These are phyloP conservation scores for Campoletis sonorensis DNA, from an alignment of 1,140 invertebrate species.

Conservation along the genomic window DNA sequence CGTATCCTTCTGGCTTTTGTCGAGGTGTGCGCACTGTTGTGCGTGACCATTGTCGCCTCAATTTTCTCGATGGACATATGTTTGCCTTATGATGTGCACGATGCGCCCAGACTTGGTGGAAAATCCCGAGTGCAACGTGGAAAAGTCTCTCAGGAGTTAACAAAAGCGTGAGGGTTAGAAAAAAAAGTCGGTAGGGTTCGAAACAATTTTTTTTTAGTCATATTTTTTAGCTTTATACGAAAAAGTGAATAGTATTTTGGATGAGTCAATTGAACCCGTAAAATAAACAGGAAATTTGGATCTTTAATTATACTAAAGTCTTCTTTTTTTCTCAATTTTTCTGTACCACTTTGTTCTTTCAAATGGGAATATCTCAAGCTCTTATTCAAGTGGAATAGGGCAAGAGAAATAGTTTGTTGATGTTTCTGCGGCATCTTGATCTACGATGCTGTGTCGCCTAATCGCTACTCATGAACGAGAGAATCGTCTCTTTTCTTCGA, in stretches of 20 bases:
- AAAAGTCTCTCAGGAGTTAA: not conserved
- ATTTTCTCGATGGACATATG: constrained; percentile 44
- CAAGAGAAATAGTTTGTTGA: not conserved
- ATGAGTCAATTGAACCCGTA: too few species aligned
- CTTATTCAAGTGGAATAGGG: too few species aligned
- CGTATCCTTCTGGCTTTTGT: constrained; percentile 53
- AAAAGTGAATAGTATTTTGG: too few species aligned
- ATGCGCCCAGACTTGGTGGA: not conserved
- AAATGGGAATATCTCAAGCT: too few species aligned
- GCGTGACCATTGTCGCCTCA: constrained; percentile 13
- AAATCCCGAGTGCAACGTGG: constrained; percentile 2
- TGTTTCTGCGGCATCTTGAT: not conserved
- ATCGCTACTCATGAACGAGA: not conserved
- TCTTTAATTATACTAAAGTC: too few species aligned
- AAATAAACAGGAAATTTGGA: too few species aligned
- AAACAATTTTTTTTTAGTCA: not conserved
- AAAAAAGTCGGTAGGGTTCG: not conserved
- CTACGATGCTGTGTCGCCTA: too few species aligned
- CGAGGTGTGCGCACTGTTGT: constrained; percentile 37
- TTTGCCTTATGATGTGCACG: constrained; percentile 30
- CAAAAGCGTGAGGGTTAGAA: not conserved
- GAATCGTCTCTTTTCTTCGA: constrained; percentile 3
- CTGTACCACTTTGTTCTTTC: too few species aligned
- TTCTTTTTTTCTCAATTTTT: too few species aligned
- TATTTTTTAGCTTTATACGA: not conserved